These are phyloP conservation scores for Drosophila pegasa DNA, from an alignment of 2,888 invertebrate genomes.

Conservation along the genomic window DNA sequence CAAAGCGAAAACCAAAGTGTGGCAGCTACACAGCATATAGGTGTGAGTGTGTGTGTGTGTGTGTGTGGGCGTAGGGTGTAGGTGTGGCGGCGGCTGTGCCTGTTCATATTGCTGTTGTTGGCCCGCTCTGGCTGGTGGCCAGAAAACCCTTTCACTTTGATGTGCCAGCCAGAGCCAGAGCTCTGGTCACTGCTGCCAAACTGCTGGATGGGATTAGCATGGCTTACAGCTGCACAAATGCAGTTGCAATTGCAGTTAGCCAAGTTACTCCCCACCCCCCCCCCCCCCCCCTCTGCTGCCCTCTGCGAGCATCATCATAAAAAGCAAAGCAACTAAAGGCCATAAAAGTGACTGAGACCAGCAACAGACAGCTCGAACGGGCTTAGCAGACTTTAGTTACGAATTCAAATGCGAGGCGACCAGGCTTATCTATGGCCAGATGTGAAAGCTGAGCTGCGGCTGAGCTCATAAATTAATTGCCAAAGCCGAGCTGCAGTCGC, in stretches of 20 bases:
- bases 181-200: conserved; percentile 71
- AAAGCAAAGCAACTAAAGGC: conserved; percentile 52
- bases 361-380: conserved; percentile 21
- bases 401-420: conserved; percentile 26
- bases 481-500: conserved; percentile 19
- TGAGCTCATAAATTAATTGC: conserved; percentile 76
- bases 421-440: conserved; percentile 62
- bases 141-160: conserved; percentile 79
- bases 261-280: neutral
- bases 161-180: conserved; percentile 37
- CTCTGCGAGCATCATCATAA: conserved; percentile 57
- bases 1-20: conserved; percentile 60
- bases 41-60: conserved; percentile 25
- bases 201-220: conserved; percentile 65
- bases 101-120: conserved; percentile 7
- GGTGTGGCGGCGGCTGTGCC: conserved; percentile 9
- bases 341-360: conserved; percentile 63
- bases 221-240: conserved; percentile 61
- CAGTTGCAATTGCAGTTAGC: conserved; percentile 28
- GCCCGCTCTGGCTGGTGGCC: conserved; percentile 48
- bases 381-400: conserved; percentile 49
- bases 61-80: conserved; percentile 15
- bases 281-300: neutral
- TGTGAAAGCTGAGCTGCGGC: conserved; percentile 56
- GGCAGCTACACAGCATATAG: conserved; percentile 7